Base-by-base conservation (phyloP, 2,888 invertebrate genomes). In the Melanargia galathea region DNA sequence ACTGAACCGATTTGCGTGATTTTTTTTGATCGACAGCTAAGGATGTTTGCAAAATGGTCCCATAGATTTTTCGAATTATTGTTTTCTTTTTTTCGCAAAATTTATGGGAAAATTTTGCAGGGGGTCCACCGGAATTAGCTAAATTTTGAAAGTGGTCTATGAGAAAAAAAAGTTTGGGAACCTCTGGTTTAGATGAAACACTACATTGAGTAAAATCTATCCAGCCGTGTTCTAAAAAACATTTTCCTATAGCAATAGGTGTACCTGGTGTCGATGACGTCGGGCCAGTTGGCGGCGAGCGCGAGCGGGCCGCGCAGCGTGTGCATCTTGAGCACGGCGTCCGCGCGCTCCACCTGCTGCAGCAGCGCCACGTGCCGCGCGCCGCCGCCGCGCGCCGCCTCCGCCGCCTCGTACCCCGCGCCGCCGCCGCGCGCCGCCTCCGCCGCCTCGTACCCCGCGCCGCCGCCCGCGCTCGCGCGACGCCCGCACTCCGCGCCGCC, bases 291-390 rank as follows among this genome's bases (percentile, higher is more conserved):
- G 62, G 92, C 82, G 16, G 94, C 86, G 49, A 95, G 84, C 0
- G 81, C 81, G 1, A 83, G 71, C 52, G 92, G 91, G 1, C 94
- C 93, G 10, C 92, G 88, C 73, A 93, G 91, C 60, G 94, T 86
- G 71, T 94, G 92, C 73, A 92, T 92, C 75, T 94, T 94, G 64
- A 96, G 79, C 71, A 95, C 93, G 64, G 92, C 91, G 84, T 96
- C 96, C 0, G 94, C 94, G 57, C 92, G 91, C 75, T 94, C 94
- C 65, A 95, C 94, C 68, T 95, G 93, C 71, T 93, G 87, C 68
- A 96, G 82, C 62, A 95, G 78, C 67, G 92, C 88, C 54, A 93
- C 93, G 79, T 93, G 93, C 52, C 93, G 93, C 20, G 93, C 93
- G 45, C 92, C 91, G 58, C 93, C 93, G 45, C 92, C 91, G 58